Conservation (phyloP, 2,797 vertebrate genomes). For the Vipera latastei region DNA sequence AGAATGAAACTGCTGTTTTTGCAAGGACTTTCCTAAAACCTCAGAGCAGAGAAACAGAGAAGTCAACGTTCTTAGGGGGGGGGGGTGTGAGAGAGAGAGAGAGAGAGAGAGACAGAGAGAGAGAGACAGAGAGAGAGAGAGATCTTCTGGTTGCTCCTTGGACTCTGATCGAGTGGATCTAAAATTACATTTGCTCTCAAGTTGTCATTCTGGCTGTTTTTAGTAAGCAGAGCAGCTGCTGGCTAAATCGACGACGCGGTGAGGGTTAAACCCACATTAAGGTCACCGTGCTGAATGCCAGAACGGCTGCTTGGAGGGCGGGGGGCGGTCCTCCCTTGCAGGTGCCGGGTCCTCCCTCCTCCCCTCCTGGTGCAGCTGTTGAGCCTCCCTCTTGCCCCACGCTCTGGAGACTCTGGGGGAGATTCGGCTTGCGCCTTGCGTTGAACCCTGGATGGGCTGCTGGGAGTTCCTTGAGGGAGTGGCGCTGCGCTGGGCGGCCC, state of each 20-base stretch:
- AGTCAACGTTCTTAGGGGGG: not conserved
- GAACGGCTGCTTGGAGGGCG: not conserved
- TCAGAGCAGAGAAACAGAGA: not conserved
- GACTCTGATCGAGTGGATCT: slow-evolving; percentile 14
- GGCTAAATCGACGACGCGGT: slow-evolving; percentile 31
- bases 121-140: rapidly evolving
- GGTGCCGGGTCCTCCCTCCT: not conserved
- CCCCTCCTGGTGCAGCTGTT: not conserved
- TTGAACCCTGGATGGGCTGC: not conserved
- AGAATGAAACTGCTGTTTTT: not conserved
- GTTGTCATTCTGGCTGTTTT: slow-evolving; percentile 1
- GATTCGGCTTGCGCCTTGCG: rapidly evolving
- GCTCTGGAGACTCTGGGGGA: not conserved
- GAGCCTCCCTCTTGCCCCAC: no score
- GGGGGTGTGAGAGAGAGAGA: not conserved
- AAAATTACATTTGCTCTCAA: not conserved
- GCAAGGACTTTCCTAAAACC: not conserved
- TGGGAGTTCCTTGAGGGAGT: not conserved
- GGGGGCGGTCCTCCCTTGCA: not conserved
- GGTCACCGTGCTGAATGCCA: slow-evolving; percentile 24
- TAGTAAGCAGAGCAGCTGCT: slow-evolving; percentile 11
- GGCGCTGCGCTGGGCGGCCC: not conserved
- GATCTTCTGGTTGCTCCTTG: not conserved
- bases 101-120: rapidly evolving
- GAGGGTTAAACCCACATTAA: not conserved